Evolutionary conservation across 92 coral and sea anemone genomes (phyloP), one percentile per base, ranked within the genome.

Genomic region (Actinernus sp.): DNA sequence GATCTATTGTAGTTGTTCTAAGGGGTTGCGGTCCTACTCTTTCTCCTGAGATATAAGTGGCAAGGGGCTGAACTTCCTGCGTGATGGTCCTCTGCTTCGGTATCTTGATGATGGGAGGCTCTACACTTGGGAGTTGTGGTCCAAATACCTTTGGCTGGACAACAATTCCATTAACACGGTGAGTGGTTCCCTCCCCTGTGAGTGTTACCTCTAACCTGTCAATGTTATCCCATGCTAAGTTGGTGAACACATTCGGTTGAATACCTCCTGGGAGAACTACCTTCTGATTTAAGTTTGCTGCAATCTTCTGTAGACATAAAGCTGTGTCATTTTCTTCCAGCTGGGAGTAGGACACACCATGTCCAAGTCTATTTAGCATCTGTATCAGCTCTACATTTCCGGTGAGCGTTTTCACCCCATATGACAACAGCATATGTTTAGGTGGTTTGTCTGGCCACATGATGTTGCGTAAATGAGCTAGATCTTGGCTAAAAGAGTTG

Each of bases 141-240:
- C 71, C 75, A 44, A 30, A 72, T 27, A 81, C 75, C 67, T 30
- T 63, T 58, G 89, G 84, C 59, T 83, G 89, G 18, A 68, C 79
- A 22, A 25, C 62, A 48, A 73, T 60, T 31, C 79, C 79, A 49
- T 82, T 82, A 5, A 73, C 82, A 0, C 88, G 44, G 55, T 82
- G 83, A 18, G 83, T 64, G 17, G 88, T 82, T 17, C 72, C 83
- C 40, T 48, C 49, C 7, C 77, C 83, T 4, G 65, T 55, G 4
- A 74, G 72, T 28, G 83, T 82, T 57, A 65, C 82, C 32, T 68
- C 78, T 17, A 65, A 45, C 11, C 75, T 30, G 36, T 76, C 75
- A 37, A 76, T 65, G 58, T 80, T 80, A 37, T 80, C 87, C 81
- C 81, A 82, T 29, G 88, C 83, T 28, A 82, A 50, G 41, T 58